Evolutionary conservation across 2,113 vertebrate genomes (phyloP).

Genomic region (Pogonocichla stellata): DNA sequence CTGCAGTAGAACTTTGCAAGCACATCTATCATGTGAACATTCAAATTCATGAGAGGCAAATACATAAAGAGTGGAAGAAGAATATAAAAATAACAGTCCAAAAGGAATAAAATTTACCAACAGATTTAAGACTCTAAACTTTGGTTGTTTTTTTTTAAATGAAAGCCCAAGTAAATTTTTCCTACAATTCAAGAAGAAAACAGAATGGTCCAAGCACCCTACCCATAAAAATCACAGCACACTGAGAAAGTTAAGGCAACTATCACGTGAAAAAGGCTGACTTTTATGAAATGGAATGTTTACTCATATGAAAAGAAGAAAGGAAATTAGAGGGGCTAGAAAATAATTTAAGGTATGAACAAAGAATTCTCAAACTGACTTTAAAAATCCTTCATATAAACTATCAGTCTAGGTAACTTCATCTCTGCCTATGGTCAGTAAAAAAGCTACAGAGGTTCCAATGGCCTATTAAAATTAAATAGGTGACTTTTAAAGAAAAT

Average conservation of each 20-base stretch:
- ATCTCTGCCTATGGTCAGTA: not conserved
- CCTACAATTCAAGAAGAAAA: not conserved
- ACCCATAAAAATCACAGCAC: not conserved
- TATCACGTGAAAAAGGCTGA: not conserved
- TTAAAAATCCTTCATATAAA: not conserved
- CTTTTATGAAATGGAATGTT: not conserved
- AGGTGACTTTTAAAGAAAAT: not conserved
- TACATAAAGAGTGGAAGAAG: not conserved
- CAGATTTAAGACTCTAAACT: not conserved
- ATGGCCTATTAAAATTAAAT: not conserved
- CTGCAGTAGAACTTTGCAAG: not conserved
- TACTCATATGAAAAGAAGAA: not conserved
- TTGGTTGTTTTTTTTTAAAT: not conserved
- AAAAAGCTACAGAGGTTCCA: not conserved
- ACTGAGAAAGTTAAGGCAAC: not conserved
- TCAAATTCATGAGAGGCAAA: not conserved
- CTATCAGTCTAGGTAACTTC: not conserved
- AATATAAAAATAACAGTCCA: not conserved
- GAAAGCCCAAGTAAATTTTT: not conserved
- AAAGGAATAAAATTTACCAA: not conserved
- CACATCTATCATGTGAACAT: not conserved
- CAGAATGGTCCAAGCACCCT: not conserved
- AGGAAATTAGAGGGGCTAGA: not conserved
- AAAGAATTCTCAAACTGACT: not conserved
- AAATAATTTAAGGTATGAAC: not conserved